Evolutionary conservation across 1,140 invertebrate species (phyloP).

Genomic region (Sminthurinus signatus): DNA sequence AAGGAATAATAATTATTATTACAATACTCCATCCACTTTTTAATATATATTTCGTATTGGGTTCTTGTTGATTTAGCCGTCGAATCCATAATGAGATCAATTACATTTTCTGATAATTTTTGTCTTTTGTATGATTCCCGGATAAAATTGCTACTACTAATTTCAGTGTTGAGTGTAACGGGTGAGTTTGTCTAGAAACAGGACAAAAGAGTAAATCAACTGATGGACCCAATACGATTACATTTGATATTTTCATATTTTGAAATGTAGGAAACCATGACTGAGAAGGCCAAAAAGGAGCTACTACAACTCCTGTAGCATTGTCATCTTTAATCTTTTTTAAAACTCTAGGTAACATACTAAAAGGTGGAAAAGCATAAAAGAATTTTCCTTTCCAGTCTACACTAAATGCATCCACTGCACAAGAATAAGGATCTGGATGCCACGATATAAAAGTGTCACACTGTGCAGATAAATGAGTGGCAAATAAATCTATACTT

Average conservation of each 20-base stretch:
- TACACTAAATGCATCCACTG: not conserved
- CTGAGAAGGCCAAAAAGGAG: slow-evolving; percentile 8
- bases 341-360: not conserved
- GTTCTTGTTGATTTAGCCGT: not conserved
- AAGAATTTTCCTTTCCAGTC: not conserved
- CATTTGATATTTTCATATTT: not conserved
- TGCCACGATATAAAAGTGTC: not conserved
- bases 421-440: not conserved
- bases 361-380: not conserved
- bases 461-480: not conserved
- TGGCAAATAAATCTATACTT: not conserved
- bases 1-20: not conserved
- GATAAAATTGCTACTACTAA: slow-evolving; percentile 2
- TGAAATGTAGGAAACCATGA: slow-evolving; percentile 13
- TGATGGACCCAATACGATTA: not conserved
- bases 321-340: not conserved
- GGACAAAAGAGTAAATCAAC: not conserved
- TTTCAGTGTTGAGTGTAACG: not conserved
- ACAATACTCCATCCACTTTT: not conserved
- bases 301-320: slow-evolving; percentile 4
- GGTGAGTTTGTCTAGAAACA: not conserved
- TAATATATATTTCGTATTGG: slow-evolving; percentile 1
- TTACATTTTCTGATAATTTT: not conserved
- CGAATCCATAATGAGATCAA: not conserved
- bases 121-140: not conserved